Percentiles rank a stretch among this genome's conserved stretches.
phyloP scores from a whole-genome alignment of 1,140 invertebrate genomes.

The Rhopalosiphum padi region DNA sequence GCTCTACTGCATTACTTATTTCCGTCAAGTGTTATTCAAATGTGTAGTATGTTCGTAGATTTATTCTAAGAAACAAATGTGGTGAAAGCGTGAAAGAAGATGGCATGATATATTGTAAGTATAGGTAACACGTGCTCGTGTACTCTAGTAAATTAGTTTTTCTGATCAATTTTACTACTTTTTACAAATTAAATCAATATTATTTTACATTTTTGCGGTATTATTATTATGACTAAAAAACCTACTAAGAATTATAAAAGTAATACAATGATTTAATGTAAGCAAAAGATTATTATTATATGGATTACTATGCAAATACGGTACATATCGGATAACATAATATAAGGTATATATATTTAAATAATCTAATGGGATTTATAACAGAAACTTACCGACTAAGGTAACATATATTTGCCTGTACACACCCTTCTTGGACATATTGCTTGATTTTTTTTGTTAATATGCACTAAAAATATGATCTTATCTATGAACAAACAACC shows the following conservation, averaged over 20 bases:
- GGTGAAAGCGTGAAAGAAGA: too few species aligned
- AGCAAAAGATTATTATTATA: not conserved
- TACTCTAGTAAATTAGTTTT: not conserved
- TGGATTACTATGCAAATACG: not conserved
- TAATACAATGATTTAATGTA: too few species aligned
- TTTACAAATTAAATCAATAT: not conserved
- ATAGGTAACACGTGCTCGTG: not conserved
- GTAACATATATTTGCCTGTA: not conserved
- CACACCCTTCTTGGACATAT: not conserved
- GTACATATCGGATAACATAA: too few species aligned
- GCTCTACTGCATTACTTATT: too few species aligned
- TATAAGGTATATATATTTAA: too few species aligned
- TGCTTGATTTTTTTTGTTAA: not conserved
- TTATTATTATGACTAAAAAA: not conserved
- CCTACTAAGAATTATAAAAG: not conserved
- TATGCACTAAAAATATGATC: not conserved
- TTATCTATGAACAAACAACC: not conserved
- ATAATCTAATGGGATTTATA: not conserved
- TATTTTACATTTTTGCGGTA: not conserved
- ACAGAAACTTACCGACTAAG: not conserved
- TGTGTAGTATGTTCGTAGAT: too few species aligned
- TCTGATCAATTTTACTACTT: not conserved
- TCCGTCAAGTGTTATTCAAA: too few species aligned
- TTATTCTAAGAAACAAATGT: too few species aligned
- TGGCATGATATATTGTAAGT: too few species aligned